Percentiles rank a stretch among this genome's conserved stretches.
These are phyloP conservation scores for Oligia fasciuncula DNA, from an alignment of 2,888 invertebrate species.

Conservation along the genomic window DNA sequence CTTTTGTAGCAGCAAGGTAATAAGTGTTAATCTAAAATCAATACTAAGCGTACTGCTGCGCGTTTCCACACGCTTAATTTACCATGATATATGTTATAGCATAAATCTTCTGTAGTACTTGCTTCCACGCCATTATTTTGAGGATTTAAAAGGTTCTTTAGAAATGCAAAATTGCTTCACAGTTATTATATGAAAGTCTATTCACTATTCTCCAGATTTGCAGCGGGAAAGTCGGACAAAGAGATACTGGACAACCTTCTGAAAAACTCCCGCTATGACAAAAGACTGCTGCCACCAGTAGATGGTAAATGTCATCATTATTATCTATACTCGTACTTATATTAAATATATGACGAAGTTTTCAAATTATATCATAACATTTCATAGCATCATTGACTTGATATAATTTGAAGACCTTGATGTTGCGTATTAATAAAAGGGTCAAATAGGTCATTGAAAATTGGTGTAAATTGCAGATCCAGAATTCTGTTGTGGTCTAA, in stretches of 20 bases:
- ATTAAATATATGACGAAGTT: conserved; percentile 19
- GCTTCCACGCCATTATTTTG: conserved; percentile 63
- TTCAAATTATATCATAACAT: conserved; percentile 43
- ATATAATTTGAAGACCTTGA: conserved; percentile 47
- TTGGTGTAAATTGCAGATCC: conserved; percentile 93
- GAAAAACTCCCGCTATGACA: conserved; percentile 96
- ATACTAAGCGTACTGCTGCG: conserved; percentile 71
- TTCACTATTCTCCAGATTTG: conserved; percentile 92
- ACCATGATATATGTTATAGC: conserved; percentile 72
- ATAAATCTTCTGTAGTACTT: conserved; percentile 65
- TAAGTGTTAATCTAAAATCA: conserved; percentile 82
- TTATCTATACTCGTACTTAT: conserved; percentile 7
- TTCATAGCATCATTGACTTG: conserved; percentile 10
- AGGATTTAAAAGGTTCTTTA: conserved; percentile 54
- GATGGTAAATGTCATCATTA: conserved; percentile 91
- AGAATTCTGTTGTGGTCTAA: conserved; percentile 96
- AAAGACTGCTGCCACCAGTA: conserved; percentile 97
- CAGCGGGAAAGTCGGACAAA: conserved; percentile 97
- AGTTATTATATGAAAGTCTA: conserved; percentile 42
- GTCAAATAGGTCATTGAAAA: conserved; percentile 63
- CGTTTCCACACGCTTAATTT: conserved; percentile 76
- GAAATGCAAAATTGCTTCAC: conserved; percentile 50
- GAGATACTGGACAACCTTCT: conserved; percentile 97
- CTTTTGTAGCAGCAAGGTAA: conserved; percentile 72
- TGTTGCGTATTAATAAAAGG: conserved; percentile 34